phyloP scores from a whole-genome alignment of 2,888 invertebrate species.

The Parnassius orleans region DNA sequence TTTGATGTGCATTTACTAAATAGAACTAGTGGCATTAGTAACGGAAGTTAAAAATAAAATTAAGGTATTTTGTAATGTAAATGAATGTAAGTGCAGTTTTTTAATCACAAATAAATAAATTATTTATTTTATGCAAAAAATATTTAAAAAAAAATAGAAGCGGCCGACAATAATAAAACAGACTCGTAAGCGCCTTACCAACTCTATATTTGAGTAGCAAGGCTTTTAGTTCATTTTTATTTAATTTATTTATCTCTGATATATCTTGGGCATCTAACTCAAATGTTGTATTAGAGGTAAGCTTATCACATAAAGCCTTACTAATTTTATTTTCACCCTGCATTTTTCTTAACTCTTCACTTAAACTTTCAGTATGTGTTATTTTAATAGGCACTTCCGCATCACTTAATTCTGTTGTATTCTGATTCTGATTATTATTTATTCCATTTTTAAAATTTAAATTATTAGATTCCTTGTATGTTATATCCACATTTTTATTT shows the following conservation, averaged over 20 bases:
- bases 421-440: constrained; percentile 42
- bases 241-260: constrained; percentile 69
- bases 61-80: too few relatives aligned
- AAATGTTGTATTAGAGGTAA: constrained; percentile 67
- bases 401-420: constrained; percentile 38
- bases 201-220: constrained; percentile 59
- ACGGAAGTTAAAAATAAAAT: too few relatives aligned
- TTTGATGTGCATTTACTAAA: too few relatives aligned
- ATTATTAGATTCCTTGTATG: constrained; percentile 46
- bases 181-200: constrained; percentile 48
- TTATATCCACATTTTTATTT: constrained; percentile 51
- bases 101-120: constrained; percentile 23
- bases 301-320: constrained; percentile 60
- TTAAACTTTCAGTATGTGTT: constrained; percentile 44
- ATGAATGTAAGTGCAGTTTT: background rate
- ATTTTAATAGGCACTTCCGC: constrained; percentile 42
- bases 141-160: constrained; percentile 10
- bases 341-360: constrained; percentile 53
- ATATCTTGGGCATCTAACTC: constrained; percentile 72
- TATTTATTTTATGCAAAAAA: background rate
- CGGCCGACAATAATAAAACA: background rate
- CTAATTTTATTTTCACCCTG: constrained; percentile 66
- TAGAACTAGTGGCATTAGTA: too few relatives aligned
- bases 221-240: constrained; percentile 55
- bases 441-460: constrained; percentile 35